Evolutionary conservation across 2,113 vertebrate genomes (phyloP).

Genomic region (Vulpes lagopus): DNA sequence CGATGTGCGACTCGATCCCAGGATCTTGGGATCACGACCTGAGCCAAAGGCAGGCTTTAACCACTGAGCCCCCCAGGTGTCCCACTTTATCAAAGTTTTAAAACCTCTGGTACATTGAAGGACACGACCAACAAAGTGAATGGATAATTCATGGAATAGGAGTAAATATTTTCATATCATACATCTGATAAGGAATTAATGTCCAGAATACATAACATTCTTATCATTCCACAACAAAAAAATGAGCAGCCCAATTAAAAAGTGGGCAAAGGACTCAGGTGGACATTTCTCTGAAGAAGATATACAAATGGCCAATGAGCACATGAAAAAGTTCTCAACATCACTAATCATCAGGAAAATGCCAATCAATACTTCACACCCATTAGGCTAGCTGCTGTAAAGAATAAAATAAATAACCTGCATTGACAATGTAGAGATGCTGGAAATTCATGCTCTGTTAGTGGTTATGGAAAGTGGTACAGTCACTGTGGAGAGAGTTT

Average conservation of each 20-base stretch:
- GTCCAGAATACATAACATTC: neutral
- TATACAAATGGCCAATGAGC: neutral
- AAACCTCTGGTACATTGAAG: neutral
- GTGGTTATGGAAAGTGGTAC: neutral
- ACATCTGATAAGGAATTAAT: neutral
- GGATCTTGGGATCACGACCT: too few species aligned
- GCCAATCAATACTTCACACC: neutral
- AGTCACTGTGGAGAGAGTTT: neutral
- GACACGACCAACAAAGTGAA: neutral
- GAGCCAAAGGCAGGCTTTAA: too few species aligned
- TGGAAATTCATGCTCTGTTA: neutral
- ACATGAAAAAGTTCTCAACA: neutral
- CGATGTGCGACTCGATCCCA: too few species aligned
- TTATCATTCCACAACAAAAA: neutral
- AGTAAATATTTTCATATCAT: conserved; percentile 20
- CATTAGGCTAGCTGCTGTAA: neutral
- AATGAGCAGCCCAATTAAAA: neutral
- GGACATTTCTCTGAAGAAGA: neutral
- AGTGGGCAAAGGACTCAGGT: neutral
- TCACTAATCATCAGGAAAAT: conserved; percentile 17
- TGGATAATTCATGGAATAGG: neutral
- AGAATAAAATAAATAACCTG: neutral
- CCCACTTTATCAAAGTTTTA: neutral
- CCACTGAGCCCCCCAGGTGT: too few species aligned
- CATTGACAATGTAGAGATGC: neutral